Base-by-base conservation (phyloP, 2,797 vertebrate genomes). In the Pantherophis vulpinus region DNA sequence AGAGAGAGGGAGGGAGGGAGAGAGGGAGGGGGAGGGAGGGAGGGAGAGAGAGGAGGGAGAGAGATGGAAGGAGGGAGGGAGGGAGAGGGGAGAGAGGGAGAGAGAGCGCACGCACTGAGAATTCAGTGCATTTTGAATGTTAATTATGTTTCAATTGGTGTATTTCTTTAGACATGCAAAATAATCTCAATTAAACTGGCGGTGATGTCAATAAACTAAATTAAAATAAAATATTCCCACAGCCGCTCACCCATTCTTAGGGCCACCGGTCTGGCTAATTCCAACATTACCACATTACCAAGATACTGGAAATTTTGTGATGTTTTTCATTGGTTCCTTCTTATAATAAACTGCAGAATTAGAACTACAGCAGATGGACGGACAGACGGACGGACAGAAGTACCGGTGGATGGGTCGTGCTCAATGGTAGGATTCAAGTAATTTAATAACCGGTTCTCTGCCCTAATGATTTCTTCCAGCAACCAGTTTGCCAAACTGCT, bases 31-130 rank as follows among this genome's bases (percentile, higher is more conserved):
- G 51, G 1, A 51, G 47, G n/a, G n/a, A n/a, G n/a, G n/a, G n/a
- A n/a, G n/a, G n/a, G n/a, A n/a, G n/a, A n/a, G n/a, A n/a, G n/a
- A 7, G 47, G 1, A 1, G 58, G 0, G 18, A 7, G 58, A 18
- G 56, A 4, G 20, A 7, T 2, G 1, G 2, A 23, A 16, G 5
- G 16, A 58, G 59, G 9, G 20, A 8, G 56, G 13, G 4, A 20
- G 58, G 8, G 23, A 25, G 58, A 59, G 58, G 13, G 18, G 58
- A 2, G 5, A 20, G 58, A 59, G 58, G 8, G 54, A 55, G 10
- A 59, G 20, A 25, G 51, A 54, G 51, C 9, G 51, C 51, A 0
- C 7, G 9, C 14, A 70, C 14, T 70, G 66, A 70, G 2, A 70
- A 6, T 74, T 74, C 66, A 37, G n/a, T 74, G 14, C 13, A 37